These are phyloP conservation scores for Sebastes reedi DNA, from an alignment of 2,797 vertebrate species.

Conservation along the genomic window DNA sequence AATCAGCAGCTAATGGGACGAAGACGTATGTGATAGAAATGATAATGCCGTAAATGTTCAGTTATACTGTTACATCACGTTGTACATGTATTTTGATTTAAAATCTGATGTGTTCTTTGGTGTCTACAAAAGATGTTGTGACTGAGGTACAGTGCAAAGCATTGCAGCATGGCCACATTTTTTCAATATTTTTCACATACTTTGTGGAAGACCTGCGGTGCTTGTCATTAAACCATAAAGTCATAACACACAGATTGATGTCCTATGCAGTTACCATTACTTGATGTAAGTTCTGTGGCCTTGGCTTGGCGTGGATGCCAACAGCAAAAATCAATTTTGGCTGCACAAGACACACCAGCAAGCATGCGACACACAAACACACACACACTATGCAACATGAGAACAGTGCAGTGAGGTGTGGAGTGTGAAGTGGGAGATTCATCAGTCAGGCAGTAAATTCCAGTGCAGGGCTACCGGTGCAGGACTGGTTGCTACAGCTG, in stretches of 20 bases:
- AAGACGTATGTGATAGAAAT: not conserved
- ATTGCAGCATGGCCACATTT: not conserved
- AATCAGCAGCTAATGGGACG: not conserved
- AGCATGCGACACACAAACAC: not conserved
- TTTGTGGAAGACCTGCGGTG: not conserved
- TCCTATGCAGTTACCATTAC: slow-evolving; percentile 4
- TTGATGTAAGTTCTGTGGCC: not conserved
- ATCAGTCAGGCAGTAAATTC: slow-evolving; percentile 45
- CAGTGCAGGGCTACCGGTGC: slow-evolving; percentile 18
- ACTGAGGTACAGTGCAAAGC: not conserved
- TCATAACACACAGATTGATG: slow-evolving; percentile 42
- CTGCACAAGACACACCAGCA: not conserved
- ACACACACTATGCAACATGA: slow-evolving; percentile 11
- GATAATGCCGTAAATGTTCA: not conserved
- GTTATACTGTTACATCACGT: not conserved
- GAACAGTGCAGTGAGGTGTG: slow-evolving; percentile 28
- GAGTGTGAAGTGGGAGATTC: slow-evolving; percentile 29
- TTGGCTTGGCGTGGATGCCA: slow-evolving; percentile 21
- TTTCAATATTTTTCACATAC: not conserved
- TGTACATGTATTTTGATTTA: not conserved
- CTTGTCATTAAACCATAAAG: slow-evolving; percentile 14
- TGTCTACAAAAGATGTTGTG: not conserved
- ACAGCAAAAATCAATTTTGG: slow-evolving; percentile 47
- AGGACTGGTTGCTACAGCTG: slow-evolving; percentile 31
- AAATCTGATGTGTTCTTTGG: not conserved